phyloP scores from a whole-genome alignment of 1,140 invertebrate genomes.

The Drosophila truncata region DNA sequence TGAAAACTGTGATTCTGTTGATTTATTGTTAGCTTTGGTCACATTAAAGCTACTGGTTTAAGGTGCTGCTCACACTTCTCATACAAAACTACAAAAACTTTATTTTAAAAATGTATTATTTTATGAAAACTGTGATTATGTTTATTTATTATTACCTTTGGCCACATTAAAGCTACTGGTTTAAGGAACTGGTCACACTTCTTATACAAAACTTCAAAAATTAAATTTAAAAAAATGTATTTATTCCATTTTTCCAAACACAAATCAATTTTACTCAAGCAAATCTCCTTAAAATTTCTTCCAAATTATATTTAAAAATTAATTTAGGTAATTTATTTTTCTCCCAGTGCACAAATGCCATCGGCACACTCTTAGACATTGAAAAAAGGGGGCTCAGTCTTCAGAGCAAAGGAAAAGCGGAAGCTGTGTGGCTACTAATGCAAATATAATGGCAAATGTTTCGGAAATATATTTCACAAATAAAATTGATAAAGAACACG shows the following conservation, averaged over 20 bases:
- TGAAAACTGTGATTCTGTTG: not conserved
- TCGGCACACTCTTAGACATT: slow-evolving; percentile 7
- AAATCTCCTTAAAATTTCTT: not conserved
- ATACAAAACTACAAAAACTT: not conserved
- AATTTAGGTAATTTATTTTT: not conserved
- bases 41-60: not conserved
- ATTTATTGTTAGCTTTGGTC: not conserved
- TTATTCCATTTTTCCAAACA: no score
- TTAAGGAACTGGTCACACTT: not conserved
- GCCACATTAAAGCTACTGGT: not conserved
- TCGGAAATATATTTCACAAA: slow-evolving; percentile 83
- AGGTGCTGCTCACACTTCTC: not conserved
- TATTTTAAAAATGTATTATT: no score
- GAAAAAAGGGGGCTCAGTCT: not conserved
- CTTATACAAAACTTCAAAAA: not conserved
- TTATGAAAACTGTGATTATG: not conserved
- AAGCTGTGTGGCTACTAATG: slow-evolving; percentile 77
- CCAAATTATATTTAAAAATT: not conserved
- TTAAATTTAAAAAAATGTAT: no score
- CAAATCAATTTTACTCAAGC: not conserved
- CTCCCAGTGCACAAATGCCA: slow-evolving; percentile 2
- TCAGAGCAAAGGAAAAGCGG: slow-evolving; percentile 41
- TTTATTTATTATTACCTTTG: not conserved
- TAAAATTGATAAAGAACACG: slow-evolving; percentile 78
- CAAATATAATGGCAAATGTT: slow-evolving; percentile 84